Conservation (phyloP, 2,113 vertebrate genomes). For the Urocitellus parryii region DNA sequence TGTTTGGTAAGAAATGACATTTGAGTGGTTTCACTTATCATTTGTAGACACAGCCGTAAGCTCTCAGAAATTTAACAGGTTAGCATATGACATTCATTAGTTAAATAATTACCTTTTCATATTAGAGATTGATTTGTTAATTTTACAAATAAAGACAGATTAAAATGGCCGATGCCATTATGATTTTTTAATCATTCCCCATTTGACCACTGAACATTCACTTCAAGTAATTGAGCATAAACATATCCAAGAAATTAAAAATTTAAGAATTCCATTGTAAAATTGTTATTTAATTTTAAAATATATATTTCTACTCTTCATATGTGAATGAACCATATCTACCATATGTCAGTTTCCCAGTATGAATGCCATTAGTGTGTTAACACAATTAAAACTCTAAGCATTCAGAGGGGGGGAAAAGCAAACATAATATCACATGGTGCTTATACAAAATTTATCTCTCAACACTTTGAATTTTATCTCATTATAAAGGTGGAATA, state of each 20-base stretch:
- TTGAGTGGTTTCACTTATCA: background rate
- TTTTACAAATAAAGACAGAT: background rate
- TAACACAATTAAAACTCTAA: background rate
- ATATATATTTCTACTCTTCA: background rate
- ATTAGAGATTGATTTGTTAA: background rate
- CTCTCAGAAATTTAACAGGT: background rate
- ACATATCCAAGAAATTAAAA: background rate
- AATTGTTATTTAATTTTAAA: background rate
- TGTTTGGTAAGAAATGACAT: conserved; percentile 13
- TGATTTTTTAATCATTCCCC: background rate
- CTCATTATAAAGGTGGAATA: background rate
- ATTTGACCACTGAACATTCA: background rate
- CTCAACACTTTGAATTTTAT: background rate
- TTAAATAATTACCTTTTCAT: background rate
- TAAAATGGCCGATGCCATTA: background rate
- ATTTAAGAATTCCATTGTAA: background rate
- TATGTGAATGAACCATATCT: background rate
- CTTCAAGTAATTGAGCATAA: background rate
- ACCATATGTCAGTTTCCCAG: background rate
- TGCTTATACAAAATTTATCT: background rate
- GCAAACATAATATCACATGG: background rate
- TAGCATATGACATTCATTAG: background rate
- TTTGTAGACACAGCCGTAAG: background rate
- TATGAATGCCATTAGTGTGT: background rate
- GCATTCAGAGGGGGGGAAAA: background rate